phyloP scores from a whole-genome alignment of 2,888 invertebrate species.

The Monopis laevigella region DNA sequence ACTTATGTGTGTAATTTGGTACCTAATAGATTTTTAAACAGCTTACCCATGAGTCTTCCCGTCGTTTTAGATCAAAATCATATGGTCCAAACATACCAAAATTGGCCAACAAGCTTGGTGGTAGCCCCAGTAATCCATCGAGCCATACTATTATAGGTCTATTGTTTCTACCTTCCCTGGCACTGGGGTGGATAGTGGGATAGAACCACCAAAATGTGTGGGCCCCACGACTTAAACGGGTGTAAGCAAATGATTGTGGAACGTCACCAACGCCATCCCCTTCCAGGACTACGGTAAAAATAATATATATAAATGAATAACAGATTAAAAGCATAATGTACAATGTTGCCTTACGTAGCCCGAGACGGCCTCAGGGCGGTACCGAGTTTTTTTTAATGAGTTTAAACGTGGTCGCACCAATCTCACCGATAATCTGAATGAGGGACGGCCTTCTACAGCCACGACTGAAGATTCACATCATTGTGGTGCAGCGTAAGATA shows the following conservation, averaged over 20 bases:
- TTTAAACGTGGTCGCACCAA: too few relatives aligned
- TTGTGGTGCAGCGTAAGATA: too few relatives aligned
- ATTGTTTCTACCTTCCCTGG: neutral
- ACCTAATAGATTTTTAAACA: too few relatives aligned
- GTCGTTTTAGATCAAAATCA: slow-evolving; percentile 68
- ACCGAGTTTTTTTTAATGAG: too few relatives aligned
- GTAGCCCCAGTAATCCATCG: slow-evolving; percentile 85
- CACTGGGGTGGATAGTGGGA: slow-evolving; percentile 34
- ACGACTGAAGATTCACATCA: too few relatives aligned
- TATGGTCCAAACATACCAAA: slow-evolving; percentile 85
- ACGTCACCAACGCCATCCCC: slow-evolving; percentile 61
- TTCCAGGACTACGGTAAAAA: slow-evolving; percentile 37
- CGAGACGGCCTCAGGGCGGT: too few relatives aligned
- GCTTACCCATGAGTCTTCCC: slow-evolving; percentile 82
- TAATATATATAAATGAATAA: too few relatives aligned
- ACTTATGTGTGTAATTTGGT: too few relatives aligned
- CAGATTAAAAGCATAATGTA: too few relatives aligned
- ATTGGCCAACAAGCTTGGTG: slow-evolving; percentile 85
- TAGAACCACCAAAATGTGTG: slow-evolving; percentile 91
- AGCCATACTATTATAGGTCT: slow-evolving; percentile 86
- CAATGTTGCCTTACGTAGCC: too few relatives aligned
- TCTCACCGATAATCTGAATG: too few relatives aligned
- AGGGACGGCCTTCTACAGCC: too few relatives aligned
- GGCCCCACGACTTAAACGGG: slow-evolving; percentile 73
- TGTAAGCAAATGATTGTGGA: slow-evolving; percentile 78